These are phyloP conservation scores for Marasmarcha lunaedactyla DNA, from an alignment of 2,888 invertebrate species.

Conservation along the genomic window DNA sequence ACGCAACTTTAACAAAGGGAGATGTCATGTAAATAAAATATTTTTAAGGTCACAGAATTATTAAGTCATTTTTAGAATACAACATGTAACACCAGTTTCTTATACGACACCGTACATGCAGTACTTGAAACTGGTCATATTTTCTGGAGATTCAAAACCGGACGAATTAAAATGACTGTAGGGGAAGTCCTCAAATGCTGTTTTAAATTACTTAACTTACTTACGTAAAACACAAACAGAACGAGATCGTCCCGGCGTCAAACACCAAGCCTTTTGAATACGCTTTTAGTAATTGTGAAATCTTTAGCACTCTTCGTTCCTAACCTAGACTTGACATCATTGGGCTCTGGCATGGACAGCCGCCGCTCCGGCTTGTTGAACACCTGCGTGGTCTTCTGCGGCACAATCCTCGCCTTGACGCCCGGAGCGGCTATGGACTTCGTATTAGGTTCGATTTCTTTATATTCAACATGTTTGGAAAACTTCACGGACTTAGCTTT, in stretches of 20 bases:
- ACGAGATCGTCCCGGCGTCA: slow-evolving; percentile 19
- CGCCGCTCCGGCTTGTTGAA: slow-evolving; percentile 59
- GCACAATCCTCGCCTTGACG: slow-evolving; percentile 8
- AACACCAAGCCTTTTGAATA: slow-evolving; percentile 50
- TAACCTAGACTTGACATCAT: slow-evolving; percentile 38
- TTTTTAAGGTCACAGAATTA: too few relatives aligned
- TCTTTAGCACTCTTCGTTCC: slow-evolving; percentile 39
- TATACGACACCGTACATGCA: too few relatives aligned
- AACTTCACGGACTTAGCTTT: slow-evolving; percentile 58
- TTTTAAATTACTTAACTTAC: not conserved
- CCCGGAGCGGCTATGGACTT: slow-evolving; percentile 10
- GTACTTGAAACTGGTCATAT: too few relatives aligned
- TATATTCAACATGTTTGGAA: slow-evolving; percentile 50
- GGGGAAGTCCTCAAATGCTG: too few relatives aligned
- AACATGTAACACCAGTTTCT: too few relatives aligned
- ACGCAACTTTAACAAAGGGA: too few relatives aligned
- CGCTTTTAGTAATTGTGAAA: slow-evolving; percentile 43
- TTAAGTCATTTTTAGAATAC: too few relatives aligned
- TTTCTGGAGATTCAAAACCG: too few relatives aligned
- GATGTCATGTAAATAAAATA: too few relatives aligned
- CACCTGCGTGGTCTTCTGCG: slow-evolving; percentile 27
- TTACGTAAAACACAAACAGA: too few relatives aligned
- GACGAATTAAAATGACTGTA: too few relatives aligned
- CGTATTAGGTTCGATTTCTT: slow-evolving; percentile 43
- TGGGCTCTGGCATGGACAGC: slow-evolving; percentile 44